Conservation (phyloP, 2,888 invertebrate genomes). For the Campoplex capitator region DNA sequence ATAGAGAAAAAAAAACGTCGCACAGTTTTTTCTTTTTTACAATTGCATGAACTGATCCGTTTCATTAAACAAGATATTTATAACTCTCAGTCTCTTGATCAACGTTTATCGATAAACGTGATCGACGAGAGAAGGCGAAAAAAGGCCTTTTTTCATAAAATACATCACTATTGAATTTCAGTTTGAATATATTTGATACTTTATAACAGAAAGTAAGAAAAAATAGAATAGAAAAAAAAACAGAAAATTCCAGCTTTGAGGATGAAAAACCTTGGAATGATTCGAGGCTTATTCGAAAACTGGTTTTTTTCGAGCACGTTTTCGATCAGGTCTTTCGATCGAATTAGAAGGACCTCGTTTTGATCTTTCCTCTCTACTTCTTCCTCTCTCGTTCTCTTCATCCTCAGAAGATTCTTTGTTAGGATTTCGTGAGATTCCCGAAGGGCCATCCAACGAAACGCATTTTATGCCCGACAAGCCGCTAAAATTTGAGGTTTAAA, state of each 20-base stretch:
- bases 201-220: not conserved
- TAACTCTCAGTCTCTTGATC: too few species aligned
- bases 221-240: not conserved
- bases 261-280: not conserved
- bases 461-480: conserved; percentile 59
- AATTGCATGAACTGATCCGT: too few species aligned
- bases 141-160: not conserved
- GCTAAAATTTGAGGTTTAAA: conserved; percentile 25
- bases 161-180: not conserved
- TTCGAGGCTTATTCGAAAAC: conserved; percentile 22
- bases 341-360: conserved; percentile 25
- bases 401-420: conserved; percentile 50
- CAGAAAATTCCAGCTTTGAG: not conserved
- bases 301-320: conserved; percentile 20
- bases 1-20: too few species aligned
- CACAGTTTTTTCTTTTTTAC: too few species aligned
- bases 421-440: not conserved
- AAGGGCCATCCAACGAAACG: conserved; percentile 43
- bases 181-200: not conserved
- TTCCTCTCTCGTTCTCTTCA: conserved; percentile 33
- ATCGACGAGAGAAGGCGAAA: not conserved
- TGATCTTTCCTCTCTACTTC: not conserved
- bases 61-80: too few species aligned
- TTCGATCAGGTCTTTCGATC: conserved; percentile 22
- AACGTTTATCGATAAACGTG: too few species aligned